Base-by-base conservation (phyloP, 2,797 vertebrate genomes). In the Chloroceryle amazona region DNA sequence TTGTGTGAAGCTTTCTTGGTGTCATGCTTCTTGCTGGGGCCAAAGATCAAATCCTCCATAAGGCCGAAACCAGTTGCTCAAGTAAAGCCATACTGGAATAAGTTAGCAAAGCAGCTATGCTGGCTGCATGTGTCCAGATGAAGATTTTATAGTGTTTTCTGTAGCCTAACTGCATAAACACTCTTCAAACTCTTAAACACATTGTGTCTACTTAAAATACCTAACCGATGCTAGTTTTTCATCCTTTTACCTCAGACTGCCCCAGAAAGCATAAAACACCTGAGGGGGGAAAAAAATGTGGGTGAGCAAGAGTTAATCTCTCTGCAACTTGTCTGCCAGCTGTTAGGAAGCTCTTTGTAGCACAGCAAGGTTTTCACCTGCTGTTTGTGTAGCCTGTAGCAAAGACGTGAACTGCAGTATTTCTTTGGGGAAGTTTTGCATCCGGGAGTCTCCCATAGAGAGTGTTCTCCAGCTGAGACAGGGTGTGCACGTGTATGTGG, bases 301-400 rank as follows among this genome's bases (percentile, higher is more conserved):
- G 23, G 26, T 39, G 73, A 84, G 25, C 11, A 95, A 76, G 85
- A 81, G 82, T 94, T 95, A 95, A 91, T 52, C 39, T 81, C 37
- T 70, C 51, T 5, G 13, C 44, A 47, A 29, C 61, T 72, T 78
- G 20, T 23, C 63, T 87, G 74, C 44, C 74, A 90, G 80, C 76
- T 91, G 44, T 28, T 92, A 73, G 60, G 61, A 89, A 73, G 55
- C 46, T 81, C 71, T 84, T 61, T 60, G 60, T 51, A 94, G 87
- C 28, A 9, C 12, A 21, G 33, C 0, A 2, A 61, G 66, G 49
- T 87, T 86, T 90, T 94, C 88, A 96, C 83, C 90, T 96, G 88
- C 81, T 89, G 58, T 90, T 95, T 94, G 37, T 52, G 46, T 55
- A 71, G 86, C 90, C 73, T 33, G 20, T 82, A 90, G 90, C 73